Base-by-base conservation (phyloP, 1,140 invertebrate species). In the Drosophila pandora region DNA sequence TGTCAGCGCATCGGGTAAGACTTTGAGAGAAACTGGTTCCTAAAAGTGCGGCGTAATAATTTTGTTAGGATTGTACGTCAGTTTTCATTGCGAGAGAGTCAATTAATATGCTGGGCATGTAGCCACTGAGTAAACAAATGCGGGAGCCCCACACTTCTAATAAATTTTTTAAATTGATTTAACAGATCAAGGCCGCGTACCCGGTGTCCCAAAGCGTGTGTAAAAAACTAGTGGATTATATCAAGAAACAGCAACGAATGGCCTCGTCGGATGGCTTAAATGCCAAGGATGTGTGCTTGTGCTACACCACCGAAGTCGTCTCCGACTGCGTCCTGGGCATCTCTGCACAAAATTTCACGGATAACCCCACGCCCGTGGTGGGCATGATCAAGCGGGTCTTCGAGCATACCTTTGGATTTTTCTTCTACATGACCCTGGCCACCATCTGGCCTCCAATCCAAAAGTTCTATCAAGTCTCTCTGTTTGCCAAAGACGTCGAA, bases 241-340 rank as follows among this genome's bases (percentile, higher is more conserved):
- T 85, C 5, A 76, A 45, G 4, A 23, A 55, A 0, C 80, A 84
- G 30, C 55, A 52, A 2, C 58, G 59, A 9, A 79, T 84, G 60
- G 80, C 76, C 10, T 2, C 57, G 37, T 37, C 65, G 5, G 62
- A 48, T 23, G 76, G 77, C 0, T 2, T 87, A 1, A 59, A 83
- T 69, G 39, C 60, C 7, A 88, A 87, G 45, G 32, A 58, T 12
- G 7, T 90, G 0, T 91, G 88, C 28, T 56, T 79, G 1, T 83
- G 85, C 72, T 93, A 87, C 64, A 93, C 92, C 3, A 92, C 90
- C 0, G 93, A 93, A 39, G 90, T 93, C 1, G 92, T 93, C 0
- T 91, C 93, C 0, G 92, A 84, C 59, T 92, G 91, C 12, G 93
- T 91, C 0, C 90, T 93, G 56, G 93, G 92, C 0, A 78, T 93